Evolutionary conservation across 2,888 invertebrate species (phyloP).

Genomic region (Stictocephala bisonia): DNA sequence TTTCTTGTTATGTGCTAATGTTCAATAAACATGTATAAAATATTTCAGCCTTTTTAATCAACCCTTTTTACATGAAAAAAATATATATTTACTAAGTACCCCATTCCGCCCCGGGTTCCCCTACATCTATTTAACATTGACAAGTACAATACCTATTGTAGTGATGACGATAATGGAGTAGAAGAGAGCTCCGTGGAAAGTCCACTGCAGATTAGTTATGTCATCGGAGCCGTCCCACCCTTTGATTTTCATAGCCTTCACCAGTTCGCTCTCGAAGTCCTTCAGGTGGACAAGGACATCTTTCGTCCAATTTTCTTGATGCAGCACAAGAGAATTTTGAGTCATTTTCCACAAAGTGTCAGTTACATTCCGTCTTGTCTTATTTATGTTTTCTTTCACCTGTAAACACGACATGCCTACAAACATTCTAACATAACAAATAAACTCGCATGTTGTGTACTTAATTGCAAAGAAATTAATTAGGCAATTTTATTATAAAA

Average conservation of each 20-base stretch:
- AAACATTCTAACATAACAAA: too few species aligned
- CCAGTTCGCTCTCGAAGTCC: constrained; percentile 76
- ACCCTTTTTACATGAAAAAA: too few species aligned
- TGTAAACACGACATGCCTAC: constrained; percentile 64
- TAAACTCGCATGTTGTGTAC: too few species aligned
- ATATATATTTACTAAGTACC: too few species aligned
- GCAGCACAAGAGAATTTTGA: constrained; percentile 71
- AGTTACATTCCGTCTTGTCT: constrained; percentile 79
- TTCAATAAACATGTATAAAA: too few species aligned
- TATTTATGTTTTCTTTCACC: constrained; percentile 81
- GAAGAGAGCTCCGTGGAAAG: constrained; percentile 88
- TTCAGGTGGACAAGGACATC: constrained; percentile 68
- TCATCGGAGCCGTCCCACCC: constrained; percentile 88
- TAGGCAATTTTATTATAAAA: too few species aligned
- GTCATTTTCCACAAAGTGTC: constrained; percentile 83
- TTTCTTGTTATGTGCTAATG: too few species aligned
- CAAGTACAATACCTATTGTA: constrained; percentile 95
- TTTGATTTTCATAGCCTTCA: constrained; percentile 85
- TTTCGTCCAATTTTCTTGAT: constrained; percentile 83
- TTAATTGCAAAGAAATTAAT: too few species aligned
- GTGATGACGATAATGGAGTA: constrained; percentile 97
- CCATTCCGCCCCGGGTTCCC: too few species aligned
- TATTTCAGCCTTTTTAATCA: too few species aligned
- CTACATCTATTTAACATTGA: too few species aligned
- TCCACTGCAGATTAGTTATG: constrained; percentile 76